These are phyloP conservation scores for Panulirus ornatus DNA, from an alignment of 1,140 invertebrate species.

Conservation along the genomic window DNA sequence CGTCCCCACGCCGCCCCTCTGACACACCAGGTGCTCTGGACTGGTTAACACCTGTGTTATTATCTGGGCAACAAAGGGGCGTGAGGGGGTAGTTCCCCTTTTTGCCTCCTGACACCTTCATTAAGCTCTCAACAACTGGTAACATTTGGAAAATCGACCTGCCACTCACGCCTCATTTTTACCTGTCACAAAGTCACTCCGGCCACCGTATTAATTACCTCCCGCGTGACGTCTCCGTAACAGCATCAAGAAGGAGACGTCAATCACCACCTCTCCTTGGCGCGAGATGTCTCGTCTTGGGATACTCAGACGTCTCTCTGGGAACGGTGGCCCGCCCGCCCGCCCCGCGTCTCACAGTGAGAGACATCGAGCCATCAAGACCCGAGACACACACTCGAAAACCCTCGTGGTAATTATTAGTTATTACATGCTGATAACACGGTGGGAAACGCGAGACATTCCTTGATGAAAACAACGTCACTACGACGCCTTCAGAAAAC, in stretches of 20 bases:
- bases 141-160: constrained; percentile 52
- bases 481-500: not conserved
- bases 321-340: too few relatives aligned
- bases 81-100: not conserved
- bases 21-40: not conserved
- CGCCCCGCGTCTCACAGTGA: not conserved
- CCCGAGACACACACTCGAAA: not conserved
- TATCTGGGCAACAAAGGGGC: not conserved
- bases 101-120: constrained; percentile 43
- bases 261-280: constrained; percentile 22
- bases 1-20: too few relatives aligned
- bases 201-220: constrained; percentile 41
- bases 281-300: not conserved
- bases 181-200: constrained; percentile 33
- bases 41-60: not conserved
- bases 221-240: constrained; percentile 21
- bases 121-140: constrained; percentile 46
- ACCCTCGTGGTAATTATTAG: constrained; percentile 8
- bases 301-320: not conserved
- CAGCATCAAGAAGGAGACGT: constrained; percentile 31
- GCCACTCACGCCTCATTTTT: constrained; percentile 58
- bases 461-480: not conserved
- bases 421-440: constrained; percentile 7
- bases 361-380: not conserved
- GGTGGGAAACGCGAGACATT: not conserved